Evolutionary conservation across 2,888 invertebrate genomes (phyloP), one percentile per base, ranked within the genome.

Genomic region (Lysandra coridon): DNA sequence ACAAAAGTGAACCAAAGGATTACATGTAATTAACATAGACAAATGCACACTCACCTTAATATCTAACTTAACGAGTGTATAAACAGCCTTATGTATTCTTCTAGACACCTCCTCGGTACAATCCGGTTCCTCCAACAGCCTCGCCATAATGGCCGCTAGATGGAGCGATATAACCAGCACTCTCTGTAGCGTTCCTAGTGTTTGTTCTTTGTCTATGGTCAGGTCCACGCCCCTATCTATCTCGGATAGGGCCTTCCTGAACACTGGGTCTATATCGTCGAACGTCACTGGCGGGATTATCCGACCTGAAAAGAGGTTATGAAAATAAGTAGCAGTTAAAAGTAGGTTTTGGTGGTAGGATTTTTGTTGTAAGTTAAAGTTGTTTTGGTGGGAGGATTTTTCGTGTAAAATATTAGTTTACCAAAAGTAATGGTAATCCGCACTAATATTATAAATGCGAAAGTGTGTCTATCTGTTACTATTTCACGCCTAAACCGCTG

Each of bases 101-200:
- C 90, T 89, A 69, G 95, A 93, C 80, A 95, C 93, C 1, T 95
- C 92, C 30, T 92, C 93, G 3, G 92, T 90, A 79, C 91, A 92
- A 2, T 91, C 95, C 0, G 95, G 95, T 79, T 96, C 95, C 23
- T 96, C 96, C 78, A 96, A 89, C 81, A 96, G 88, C 76, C 96
- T 95, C 12, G 97, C 97, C 88, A 98, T 93, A 78, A 98, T 91
- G 84, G 97, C 97, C 5, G 97, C 97, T 81, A 98, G 93, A 88
- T 98, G 98, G 84, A 99, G 93, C 1, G 98, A 97, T 85, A 98
- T 98, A 77, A 98, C 97, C 83, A 98, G 95, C 78, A 98, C 97
- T 83, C 98, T 96, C 86, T 98, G 98, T 81, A 98, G 95, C 82
- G 98, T 97, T 69, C 93, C 91, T 73, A 95, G 88, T 0, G 96